Evolutionary conservation across 2,113 vertebrate species (phyloP), one percentile per base, ranked within the genome.

Genomic region (Spermophilus dauricus): DNA sequence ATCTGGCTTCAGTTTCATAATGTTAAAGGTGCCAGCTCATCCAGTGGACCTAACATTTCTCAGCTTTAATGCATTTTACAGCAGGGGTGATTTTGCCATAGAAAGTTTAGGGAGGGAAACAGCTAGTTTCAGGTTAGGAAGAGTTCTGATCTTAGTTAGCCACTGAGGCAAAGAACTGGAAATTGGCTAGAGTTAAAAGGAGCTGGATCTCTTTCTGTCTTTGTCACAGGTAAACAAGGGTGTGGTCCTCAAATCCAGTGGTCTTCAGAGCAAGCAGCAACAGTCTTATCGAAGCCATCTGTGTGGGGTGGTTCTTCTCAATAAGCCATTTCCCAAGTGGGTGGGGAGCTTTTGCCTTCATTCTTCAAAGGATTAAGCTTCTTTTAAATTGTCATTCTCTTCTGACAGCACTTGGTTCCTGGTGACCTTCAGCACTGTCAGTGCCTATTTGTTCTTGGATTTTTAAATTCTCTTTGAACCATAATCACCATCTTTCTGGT

Each of bases 381-480:
- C n/a, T 88, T 82, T 39, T 91, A 70, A 80, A 73, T 30, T 4
- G 32, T 73, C 30, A 63, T 4, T 81, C 2, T 70, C 84, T 78
- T 65, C 53, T 26, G 32, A 4, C 10, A 51, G 14, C 11, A 8
- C 1, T 86, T 48, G 56, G 12, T 42, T 83, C 34, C 34, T 92
- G 67, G 7, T 67, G 37, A 18, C 67, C 13, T 45, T 65, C 28
- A 37, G 3, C 16, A 65, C 42, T 30, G 3, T 81, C 30, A 42
- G n/a, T 48, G 30, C 5, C 67, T 92, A 9, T 81, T 86, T 48
- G 22, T 32, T n/a, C 20, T 34, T 82, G 17, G 16, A 53, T 26
- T 69, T 14, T 73, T 70, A 37, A 45, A 83, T 95, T 91, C 39
- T 75, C 32, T 70, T 94, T 94, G 39, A 96, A 65, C 6, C 39